Percentiles rank a stretch among this genome's conserved stretches.
phyloP scores from a whole-genome alignment of 2,113 vertebrate genomes.

The Odontophorus gujanensis region DNA sequence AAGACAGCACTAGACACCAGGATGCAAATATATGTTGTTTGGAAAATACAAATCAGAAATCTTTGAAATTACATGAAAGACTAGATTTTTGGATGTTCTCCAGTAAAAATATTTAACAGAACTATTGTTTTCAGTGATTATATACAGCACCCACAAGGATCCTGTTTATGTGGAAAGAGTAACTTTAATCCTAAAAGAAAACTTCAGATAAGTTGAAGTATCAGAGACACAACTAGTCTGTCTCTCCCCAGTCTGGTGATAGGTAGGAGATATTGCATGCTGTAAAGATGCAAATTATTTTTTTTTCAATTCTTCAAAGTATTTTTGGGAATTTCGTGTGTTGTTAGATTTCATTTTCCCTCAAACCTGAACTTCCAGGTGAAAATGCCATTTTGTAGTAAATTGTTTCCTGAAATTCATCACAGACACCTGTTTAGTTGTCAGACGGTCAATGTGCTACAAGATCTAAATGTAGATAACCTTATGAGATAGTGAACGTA shows the following conservation, averaged over 20 bases:
- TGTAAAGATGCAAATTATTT: neutral
- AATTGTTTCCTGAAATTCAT: neutral
- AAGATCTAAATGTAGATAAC: neutral
- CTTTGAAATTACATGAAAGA: conserved; percentile 15
- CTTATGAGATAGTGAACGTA: neutral
- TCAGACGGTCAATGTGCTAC: neutral
- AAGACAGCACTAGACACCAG: neutral
- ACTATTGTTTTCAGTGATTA: neutral
- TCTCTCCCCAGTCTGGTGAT: neutral
- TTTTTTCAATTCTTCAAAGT: neutral
- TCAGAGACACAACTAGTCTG: neutral
- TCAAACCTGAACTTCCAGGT: neutral
- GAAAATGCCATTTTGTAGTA: neutral
- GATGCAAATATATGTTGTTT: neutral
- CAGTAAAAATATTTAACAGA: neutral
- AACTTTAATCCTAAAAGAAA: neutral
- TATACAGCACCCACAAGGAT: neutral
- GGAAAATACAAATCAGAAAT: conserved; percentile 2
- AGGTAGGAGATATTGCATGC: neutral
- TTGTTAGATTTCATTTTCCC: neutral
- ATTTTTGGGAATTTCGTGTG: neutral
- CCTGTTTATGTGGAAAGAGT: neutral
- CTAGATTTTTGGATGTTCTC: neutral
- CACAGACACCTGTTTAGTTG: neutral
- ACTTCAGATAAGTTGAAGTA: neutral